Evolutionary conservation across 1,140 invertebrate genomes (phyloP).

Genomic region (Nymphalis io): DNA sequence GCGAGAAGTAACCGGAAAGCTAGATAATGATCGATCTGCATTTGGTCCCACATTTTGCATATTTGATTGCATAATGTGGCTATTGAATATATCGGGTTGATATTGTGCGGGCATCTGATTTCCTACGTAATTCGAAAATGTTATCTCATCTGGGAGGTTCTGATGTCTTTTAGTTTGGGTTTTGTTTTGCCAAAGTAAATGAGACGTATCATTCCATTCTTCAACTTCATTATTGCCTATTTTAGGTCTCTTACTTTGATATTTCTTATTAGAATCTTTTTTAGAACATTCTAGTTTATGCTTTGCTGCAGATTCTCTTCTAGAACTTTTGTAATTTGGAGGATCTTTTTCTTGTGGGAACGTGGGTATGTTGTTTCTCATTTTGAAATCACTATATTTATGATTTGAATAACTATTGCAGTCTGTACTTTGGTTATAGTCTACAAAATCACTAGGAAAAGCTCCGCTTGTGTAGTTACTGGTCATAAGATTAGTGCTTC

Average conservation of each 20-base stretch:
- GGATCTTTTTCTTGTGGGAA: constrained; percentile 63
- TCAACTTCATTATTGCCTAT: constrained; percentile 56
- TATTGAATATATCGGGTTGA: constrained; percentile 72
- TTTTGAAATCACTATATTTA: constrained; percentile 71
- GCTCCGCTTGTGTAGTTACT: constrained; percentile 63
- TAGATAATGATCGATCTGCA: constrained; percentile 59
- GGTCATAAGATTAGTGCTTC: constrained; percentile 65
- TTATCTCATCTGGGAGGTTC: constrained; percentile 68
- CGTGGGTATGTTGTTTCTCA: constrained; percentile 56
- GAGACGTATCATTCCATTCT: constrained; percentile 67
- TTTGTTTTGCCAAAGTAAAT: constrained; percentile 72
- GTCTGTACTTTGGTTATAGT: constrained; percentile 69
- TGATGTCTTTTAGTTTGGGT: constrained; percentile 57
- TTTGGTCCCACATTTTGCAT: constrained; percentile 62
- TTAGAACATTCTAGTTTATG: constrained; percentile 76
- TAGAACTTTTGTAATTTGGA: constrained; percentile 59
- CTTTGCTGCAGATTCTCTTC: constrained; percentile 67
- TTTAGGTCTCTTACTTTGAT: constrained; percentile 70
- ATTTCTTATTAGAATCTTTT: constrained; percentile 73
- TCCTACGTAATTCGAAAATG: constrained; percentile 67
- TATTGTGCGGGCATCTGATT: constrained; percentile 72
- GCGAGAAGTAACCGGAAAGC: constrained; percentile 65
- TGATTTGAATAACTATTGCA: constrained; percentile 69
- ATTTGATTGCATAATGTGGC: constrained; percentile 66
- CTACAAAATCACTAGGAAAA: constrained; percentile 71